Conservation (phyloP, 92 coral and sea anemone species). For the Porites rus region DNA sequence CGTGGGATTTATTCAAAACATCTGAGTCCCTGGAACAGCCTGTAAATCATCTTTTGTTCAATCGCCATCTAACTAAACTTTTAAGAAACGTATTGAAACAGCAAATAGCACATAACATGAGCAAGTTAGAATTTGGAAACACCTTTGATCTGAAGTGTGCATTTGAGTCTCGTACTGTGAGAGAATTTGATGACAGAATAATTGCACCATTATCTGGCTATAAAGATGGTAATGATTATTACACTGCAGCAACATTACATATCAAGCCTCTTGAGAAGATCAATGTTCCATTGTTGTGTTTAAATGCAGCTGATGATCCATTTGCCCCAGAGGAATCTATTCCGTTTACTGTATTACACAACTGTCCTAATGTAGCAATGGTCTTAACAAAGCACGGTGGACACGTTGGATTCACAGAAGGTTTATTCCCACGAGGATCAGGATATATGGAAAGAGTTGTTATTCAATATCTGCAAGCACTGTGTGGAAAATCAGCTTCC, state of each 20-base stretch:
- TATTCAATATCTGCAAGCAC: slow-evolving; percentile 72
- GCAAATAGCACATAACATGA: neutral
- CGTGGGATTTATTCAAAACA: slow-evolving; percentile 85
- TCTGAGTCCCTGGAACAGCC: slow-evolving; percentile 82
- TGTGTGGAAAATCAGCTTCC: slow-evolving; percentile 57
- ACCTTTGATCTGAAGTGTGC: slow-evolving; percentile 65
- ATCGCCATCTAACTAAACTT: slow-evolving; percentile 81
- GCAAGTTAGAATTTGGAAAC: neutral
- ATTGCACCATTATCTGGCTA: slow-evolving; percentile 96
- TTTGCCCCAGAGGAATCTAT: slow-evolving; percentile 86
- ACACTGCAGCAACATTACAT: slow-evolving; percentile 84
- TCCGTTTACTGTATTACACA: slow-evolving; percentile 71
- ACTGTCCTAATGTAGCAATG: slow-evolving; percentile 85
- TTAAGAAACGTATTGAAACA: slow-evolving; percentile 62
- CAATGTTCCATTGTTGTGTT: slow-evolving; percentile 81
- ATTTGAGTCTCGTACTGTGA: slow-evolving; percentile 68
- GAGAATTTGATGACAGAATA: slow-evolving; percentile 82
- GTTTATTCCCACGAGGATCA: slow-evolving; percentile 79
- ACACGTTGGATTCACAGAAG: slow-evolving; percentile 91
- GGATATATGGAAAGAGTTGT: slow-evolving; percentile 84
- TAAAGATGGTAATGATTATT: slow-evolving; percentile 78
- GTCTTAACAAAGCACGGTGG: slow-evolving; percentile 85
- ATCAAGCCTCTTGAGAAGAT: slow-evolving; percentile 78
- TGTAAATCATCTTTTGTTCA: slow-evolving; percentile 74
- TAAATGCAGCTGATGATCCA: slow-evolving; percentile 92